Base-by-base conservation (phyloP, 1,140 invertebrate species). In the Trinorchestia longiramus region DNA sequence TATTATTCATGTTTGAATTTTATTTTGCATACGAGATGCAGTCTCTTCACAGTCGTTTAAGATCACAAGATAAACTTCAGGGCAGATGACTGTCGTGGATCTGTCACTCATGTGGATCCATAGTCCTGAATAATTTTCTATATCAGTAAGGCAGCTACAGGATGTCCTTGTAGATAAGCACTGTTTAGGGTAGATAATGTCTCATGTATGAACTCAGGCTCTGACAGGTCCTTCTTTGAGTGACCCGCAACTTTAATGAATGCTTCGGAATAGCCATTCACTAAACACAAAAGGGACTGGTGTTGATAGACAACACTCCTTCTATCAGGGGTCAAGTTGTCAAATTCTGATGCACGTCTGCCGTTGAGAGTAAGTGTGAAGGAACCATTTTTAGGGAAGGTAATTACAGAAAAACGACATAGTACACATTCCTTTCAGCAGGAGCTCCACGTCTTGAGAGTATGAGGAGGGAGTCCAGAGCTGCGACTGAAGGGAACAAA, bases 401-500 rank as follows among this genome's bases (percentile, higher is more conserved):
- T 90, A 90, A 90, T 90, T 90, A 90, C 88, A 28, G 41, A 41
- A 90, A 41, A 42, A 43, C 88, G 41, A 90, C 88, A 90, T 90
- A 41, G 88, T 90, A 43, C 41, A 41, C 88, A 90, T 90, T 90
- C 88, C 88, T 90, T 90, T 90, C 88, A 90, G 43, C 88, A 90
- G 88, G 36, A 90, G 88, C 88, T 17, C 1, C 41, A 90, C n/a
- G 88, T 41, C 88, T 36, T 90, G 88, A 41, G 88, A 90, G 43
- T 94, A 94, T 94, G 92, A 47, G 44, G 44, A 42, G 43, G 43
- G 43, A 45, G 43, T 94, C 40, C 43, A 94, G 92, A 40, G 15
- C 43, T 45, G 44, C 43, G 43, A 47, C 43, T 94, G 92, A 94
- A 94, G 92, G 43, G 43, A 94, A 94, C 92, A 94, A 94, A 94